These are phyloP conservation scores for Apamea sordens DNA, from an alignment of 2,888 invertebrate species.

Conservation along the genomic window DNA sequence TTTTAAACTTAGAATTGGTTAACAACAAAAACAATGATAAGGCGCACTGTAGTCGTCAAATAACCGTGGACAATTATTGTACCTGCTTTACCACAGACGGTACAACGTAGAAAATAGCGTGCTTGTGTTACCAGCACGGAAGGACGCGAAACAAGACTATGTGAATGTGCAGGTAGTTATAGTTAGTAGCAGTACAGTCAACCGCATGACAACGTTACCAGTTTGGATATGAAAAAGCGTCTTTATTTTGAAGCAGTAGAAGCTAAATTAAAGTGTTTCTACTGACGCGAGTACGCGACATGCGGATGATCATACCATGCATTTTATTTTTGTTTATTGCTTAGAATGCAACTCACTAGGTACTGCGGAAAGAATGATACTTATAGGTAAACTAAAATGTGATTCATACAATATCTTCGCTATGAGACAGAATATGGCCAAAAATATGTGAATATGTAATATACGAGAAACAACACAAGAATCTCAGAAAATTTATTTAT, in stretches of 20 bases:
- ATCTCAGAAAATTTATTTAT: not conserved
- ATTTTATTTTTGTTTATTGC: not conserved
- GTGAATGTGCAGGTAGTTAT: not conserved
- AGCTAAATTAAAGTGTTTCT: not conserved
- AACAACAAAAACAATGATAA: constrained; percentile 48
- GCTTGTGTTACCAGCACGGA: not conserved
- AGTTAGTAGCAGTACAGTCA: not conserved
- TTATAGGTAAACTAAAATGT: not conserved
- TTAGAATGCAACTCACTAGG: not conserved
- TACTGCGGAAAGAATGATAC: not conserved
- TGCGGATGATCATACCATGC: not conserved
- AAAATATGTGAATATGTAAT: not conserved
- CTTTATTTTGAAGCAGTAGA: not conserved
- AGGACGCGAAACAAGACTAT: not conserved
- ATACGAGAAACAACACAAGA: not conserved
- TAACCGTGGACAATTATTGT: not conserved
- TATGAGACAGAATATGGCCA: not conserved
- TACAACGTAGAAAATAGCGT: not conserved
- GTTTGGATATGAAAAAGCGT: not conserved
- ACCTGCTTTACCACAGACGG: not conserved
- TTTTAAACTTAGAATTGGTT: constrained; percentile 61
- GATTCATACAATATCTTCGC: not conserved
- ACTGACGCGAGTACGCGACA: not conserved
- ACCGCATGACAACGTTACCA: not conserved
- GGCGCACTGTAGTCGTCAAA: constrained; percentile 46